Conservation (phyloP, 2,113 vertebrate genomes). For the Falcunculus frontatus region DNA sequence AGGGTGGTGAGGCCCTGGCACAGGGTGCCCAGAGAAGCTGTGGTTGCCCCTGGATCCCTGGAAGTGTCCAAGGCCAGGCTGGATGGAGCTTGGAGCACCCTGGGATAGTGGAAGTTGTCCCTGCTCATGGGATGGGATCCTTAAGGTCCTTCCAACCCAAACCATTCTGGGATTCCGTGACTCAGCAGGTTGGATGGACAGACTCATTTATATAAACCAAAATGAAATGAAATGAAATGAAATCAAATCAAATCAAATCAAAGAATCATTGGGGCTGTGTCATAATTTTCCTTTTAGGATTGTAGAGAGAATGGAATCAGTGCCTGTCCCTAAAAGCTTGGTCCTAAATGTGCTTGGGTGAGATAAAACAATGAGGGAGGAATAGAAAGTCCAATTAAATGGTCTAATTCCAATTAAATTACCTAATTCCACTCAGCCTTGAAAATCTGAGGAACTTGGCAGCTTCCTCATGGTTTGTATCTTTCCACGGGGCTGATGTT, state of each 20-base stretch:
- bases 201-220: not conserved
- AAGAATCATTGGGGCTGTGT: no score
- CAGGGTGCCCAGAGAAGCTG: accelerated
- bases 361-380: not conserved
- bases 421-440: not conserved
- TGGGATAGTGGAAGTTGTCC: accelerated
- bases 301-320: not conserved
- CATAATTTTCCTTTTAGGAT: not conserved
- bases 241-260: not conserved
- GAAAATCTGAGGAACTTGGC: not conserved
- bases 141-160: not conserved
- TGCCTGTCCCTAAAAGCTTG: not conserved
- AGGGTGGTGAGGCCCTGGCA: accelerated
- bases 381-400: not conserved
- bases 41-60: not conserved
- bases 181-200: not conserved
- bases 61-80: accelerated
- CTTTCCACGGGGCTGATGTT: not conserved
- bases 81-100: accelerated
- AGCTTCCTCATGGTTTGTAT: not conserved
- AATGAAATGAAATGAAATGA: accelerated
- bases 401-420: not conserved
- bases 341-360: not conserved
- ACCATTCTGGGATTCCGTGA: no score
- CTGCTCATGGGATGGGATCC: not conserved